phyloP scores from a whole-genome alignment of 2,113 vertebrate species.

The Pseudorasbora parva region DNA sequence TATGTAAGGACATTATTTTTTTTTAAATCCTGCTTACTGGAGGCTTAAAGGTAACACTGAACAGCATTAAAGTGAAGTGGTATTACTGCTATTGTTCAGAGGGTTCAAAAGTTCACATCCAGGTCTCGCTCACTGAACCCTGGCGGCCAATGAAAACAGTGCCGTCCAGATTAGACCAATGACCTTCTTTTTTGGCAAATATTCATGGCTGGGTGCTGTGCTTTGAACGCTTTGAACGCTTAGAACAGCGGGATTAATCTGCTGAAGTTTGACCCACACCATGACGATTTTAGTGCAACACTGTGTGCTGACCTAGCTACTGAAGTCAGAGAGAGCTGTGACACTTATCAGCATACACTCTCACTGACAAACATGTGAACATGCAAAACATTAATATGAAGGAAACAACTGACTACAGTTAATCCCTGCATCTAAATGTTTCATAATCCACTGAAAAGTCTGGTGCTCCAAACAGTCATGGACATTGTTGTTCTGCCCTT shows the following conservation, averaged over 20 bases:
- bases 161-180: constrained; percentile 60
- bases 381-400: background rate
- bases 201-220: constrained; percentile 57
- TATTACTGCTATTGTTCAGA: constrained; percentile 69
- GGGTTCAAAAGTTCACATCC: constrained; percentile 72
- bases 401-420: no score
- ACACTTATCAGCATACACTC: constrained; percentile 12
- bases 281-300: constrained; percentile 24
- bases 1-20: constrained; percentile 95
- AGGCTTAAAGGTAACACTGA: constrained; percentile 78
- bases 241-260: constrained; percentile 50
- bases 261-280: constrained; percentile 37
- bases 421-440: no score
- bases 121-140: constrained; percentile 61
- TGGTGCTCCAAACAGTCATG: no score
- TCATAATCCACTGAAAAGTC: no score
- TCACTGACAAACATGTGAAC: constrained; percentile 34
- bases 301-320: constrained; percentile 37
- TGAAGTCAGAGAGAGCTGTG: constrained; percentile 47
- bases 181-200: constrained; percentile 61
- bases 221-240: constrained; percentile 45
- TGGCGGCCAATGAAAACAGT: constrained; percentile 65
- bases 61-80: constrained; percentile 67
- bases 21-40: constrained; percentile 79
- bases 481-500: no score